Evolutionary conservation across 2,797 vertebrate species (phyloP).

Genomic region (Aphelocoma californica): DNA sequence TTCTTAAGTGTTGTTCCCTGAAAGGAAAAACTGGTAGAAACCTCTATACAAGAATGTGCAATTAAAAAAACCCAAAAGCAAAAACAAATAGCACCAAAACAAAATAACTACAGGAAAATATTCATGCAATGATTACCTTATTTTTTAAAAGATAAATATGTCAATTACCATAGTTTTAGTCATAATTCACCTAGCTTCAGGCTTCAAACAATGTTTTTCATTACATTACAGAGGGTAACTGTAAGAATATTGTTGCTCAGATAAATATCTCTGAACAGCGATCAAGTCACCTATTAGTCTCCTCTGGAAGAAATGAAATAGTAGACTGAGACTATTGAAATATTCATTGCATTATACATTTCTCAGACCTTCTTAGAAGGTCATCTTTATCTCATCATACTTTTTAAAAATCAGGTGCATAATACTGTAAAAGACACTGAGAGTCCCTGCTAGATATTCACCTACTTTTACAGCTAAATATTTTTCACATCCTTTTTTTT

Average conservation of each 20-base stretch:
- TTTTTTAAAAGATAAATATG: not conserved
- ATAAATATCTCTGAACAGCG: not conserved
- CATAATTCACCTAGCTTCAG: not conserved
- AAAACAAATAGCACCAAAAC: not conserved
- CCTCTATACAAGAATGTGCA: not conserved
- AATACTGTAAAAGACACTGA: accelerated
- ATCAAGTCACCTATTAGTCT: not conserved
- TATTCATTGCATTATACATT: not conserved
- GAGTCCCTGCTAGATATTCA: not conserved
- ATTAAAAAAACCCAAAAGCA: accelerated
- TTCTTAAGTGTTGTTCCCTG: not conserved
- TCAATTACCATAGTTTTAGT: not conserved
- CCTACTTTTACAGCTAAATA: not conserved
- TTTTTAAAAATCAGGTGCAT: not conserved
- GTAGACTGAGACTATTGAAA: not conserved
- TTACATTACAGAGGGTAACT: not conserved
- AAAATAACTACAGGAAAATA: not conserved
- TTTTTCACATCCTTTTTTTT: not conserved
- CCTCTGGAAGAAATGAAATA: not conserved
- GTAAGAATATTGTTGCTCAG: not conserved
- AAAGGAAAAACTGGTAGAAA: not conserved
- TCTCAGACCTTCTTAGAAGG: not conserved
- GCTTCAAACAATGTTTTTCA: not conserved
- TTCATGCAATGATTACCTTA: not conserved
- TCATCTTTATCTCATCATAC: not conserved